Conservation (phyloP, 1,140 invertebrate genomes). For the Homalodisca vitripennis region DNA sequence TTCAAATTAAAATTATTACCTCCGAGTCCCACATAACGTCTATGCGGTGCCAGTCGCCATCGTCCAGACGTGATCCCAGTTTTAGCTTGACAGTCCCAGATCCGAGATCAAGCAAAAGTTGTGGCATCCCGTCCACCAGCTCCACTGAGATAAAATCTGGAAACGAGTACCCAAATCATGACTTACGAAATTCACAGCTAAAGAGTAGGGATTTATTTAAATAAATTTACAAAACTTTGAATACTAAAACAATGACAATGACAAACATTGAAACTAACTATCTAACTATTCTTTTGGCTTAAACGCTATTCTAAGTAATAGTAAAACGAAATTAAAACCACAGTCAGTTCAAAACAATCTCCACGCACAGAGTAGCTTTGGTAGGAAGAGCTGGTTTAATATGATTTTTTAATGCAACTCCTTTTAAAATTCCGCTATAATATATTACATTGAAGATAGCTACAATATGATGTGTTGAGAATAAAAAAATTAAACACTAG, state of each 20-base stretch:
- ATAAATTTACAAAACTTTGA: background rate
- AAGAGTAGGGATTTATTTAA: background rate
- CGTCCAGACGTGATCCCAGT: constrained; percentile 80
- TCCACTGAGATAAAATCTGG: constrained; percentile 90
- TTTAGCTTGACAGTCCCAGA: constrained; percentile 84
- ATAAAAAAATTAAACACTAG: background rate
- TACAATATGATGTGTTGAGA: background rate
- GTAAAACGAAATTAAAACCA: too few relatives aligned
- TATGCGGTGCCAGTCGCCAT: constrained; percentile 93
- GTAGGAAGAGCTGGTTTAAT: too few relatives aligned
- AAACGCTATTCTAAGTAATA: background rate
- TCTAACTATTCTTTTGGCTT: too few relatives aligned
- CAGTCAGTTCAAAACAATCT: too few relatives aligned
- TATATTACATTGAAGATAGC: background rate
- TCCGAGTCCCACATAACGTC: constrained; percentile 95
- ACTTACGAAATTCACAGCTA: background rate
- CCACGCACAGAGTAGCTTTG: too few relatives aligned
- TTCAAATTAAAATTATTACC: too few relatives aligned
- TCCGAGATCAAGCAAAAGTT: constrained; percentile 90
- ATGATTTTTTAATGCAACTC: too few relatives aligned
- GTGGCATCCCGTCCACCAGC: constrained; percentile 83
- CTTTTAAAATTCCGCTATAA: too few relatives aligned
- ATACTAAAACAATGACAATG: background rate
- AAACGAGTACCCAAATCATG: constrained; percentile 25
- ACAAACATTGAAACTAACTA: too few relatives aligned